These are phyloP conservation scores for Pogonophryne albipinna DNA, from an alignment of 2,797 vertebrate species.

Conservation along the genomic window DNA sequence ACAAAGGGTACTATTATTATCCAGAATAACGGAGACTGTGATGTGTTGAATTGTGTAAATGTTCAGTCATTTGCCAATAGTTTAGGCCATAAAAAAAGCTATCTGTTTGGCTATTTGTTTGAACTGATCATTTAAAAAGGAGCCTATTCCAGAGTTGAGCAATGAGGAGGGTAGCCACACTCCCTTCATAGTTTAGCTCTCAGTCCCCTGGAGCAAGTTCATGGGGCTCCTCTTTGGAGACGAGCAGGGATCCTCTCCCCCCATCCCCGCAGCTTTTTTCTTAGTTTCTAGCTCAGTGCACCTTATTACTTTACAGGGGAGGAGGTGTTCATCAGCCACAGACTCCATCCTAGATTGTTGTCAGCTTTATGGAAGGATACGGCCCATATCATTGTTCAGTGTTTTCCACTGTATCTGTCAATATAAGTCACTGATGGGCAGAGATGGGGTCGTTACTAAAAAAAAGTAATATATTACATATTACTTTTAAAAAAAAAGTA, in stretches of 20 bases:
- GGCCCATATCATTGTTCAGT: slow-evolving; percentile 58
- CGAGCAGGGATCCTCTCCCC: slow-evolving; percentile 46
- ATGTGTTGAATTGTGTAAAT: not conserved
- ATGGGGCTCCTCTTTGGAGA: slow-evolving; percentile 40
- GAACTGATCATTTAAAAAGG: slow-evolving; percentile 15
- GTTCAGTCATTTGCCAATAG: not conserved
- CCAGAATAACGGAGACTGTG: not conserved
- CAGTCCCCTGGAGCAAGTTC: slow-evolving; percentile 41
- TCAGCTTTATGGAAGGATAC: slow-evolving; percentile 55
- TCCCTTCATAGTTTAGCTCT: slow-evolving; percentile 57
- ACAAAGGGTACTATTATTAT: not conserved
- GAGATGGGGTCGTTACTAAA: no score
- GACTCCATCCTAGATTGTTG: slow-evolving; percentile 66
- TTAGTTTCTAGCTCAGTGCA: slow-evolving; percentile 68
- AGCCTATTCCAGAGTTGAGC: slow-evolving; percentile 15
- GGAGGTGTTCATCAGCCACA: slow-evolving; percentile 68
- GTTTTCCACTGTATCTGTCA: slow-evolving; percentile 58
- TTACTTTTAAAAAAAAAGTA: no score
- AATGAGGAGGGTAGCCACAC: slow-evolving; percentile 23
- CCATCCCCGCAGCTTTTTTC: slow-evolving; percentile 29
- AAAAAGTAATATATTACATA: no score
- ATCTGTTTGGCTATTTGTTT: slow-evolving; percentile 1
- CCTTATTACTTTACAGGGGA: slow-evolving; percentile 67
- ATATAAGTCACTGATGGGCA: slow-evolving; percentile 52
- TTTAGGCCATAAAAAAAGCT: not conserved